A percentile compares a stretch with the other conserved stretches of the same genome.
These are phyloP conservation scores for Synergus umbraculus DNA, from an alignment of 2,888 invertebrate species.

Conservation along the genomic window DNA sequence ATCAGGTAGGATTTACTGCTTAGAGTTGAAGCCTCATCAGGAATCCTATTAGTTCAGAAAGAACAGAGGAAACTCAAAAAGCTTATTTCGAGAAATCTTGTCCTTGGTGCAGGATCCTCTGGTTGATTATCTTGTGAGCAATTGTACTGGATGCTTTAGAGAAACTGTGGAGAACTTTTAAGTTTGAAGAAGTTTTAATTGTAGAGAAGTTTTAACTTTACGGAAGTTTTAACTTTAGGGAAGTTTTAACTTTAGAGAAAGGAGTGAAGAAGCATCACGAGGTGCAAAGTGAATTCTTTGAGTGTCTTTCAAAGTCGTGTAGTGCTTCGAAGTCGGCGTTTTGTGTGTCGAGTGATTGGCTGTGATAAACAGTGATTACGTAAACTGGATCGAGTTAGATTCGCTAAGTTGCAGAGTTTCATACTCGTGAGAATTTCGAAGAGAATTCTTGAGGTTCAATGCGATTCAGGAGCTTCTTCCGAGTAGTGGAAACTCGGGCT, in stretches of 20 bases:
- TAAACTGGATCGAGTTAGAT: conserved; percentile 28
- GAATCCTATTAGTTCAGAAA: conserved; percentile 41
- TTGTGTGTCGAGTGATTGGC: conserved; percentile 47
- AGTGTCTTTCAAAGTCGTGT: neutral
- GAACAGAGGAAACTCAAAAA: conserved; percentile 23
- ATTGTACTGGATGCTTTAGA: neutral
- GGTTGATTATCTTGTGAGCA: neutral
- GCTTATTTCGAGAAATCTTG: conserved; percentile 1
- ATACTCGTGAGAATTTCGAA: neutral
- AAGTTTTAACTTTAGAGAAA: neutral
- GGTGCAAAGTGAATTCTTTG: neutral
- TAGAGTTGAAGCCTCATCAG: neutral
- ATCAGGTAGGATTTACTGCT: neutral
- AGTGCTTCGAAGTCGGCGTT: neutral
- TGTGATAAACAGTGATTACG: conserved; percentile 45
- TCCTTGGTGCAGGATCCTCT: conserved; percentile 25
- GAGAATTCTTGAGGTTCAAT: conserved; percentile 26
- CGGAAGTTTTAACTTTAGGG: too few species aligned
- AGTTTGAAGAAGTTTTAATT: too few species aligned
- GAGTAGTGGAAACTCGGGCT: conserved; percentile 29
- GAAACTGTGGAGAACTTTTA: too few species aligned
- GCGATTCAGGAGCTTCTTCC: conserved; percentile 6
- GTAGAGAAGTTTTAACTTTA: too few species aligned
- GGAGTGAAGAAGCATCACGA: neutral
- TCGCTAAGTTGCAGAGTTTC: conserved; percentile 11